Evolutionary conservation across 2,797 vertebrate genomes (phyloP).

Genomic region (Hippocampus kuda): DNA sequence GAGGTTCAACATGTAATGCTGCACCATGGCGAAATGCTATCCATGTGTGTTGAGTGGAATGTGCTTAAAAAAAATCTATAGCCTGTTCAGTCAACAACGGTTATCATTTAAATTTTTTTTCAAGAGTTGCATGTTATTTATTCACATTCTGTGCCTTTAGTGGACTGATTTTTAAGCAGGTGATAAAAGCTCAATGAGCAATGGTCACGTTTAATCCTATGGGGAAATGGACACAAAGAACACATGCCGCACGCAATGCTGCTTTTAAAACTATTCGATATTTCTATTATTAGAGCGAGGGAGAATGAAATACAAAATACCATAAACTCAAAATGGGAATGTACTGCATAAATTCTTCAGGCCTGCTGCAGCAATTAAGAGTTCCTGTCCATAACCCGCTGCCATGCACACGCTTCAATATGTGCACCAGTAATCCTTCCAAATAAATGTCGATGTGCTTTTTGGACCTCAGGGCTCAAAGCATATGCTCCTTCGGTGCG

Average conservation of each 20-base stretch:
- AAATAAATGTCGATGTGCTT: constrained; percentile 45
- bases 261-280: constrained; percentile 4
- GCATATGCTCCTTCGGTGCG: constrained; percentile 33
- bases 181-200: not conserved
- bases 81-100: not conserved
- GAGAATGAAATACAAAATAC: constrained; percentile 39
- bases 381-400: constrained; percentile 40
- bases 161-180: not conserved
- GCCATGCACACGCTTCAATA: constrained; percentile 33
- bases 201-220: not conserved
- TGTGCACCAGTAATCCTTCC: constrained; percentile 36
- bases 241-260: not conserved
- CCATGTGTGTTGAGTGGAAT: constrained; percentile 12
- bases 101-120: constrained; percentile 9
- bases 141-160: not conserved
- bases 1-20: constrained; percentile 42
- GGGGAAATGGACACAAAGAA: constrained; percentile 4
- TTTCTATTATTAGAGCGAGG: constrained; percentile 24
- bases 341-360: constrained; percentile 41
- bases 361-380: constrained; percentile 57
- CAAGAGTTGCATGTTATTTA: not conserved
- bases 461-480: constrained; percentile 39
- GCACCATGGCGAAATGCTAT: constrained; percentile 23
- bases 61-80: constrained; percentile 5
- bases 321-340: constrained; percentile 5